Base-by-base conservation (phyloP, 2,888 invertebrate genomes). In the Barypeithes pellucidus region DNA sequence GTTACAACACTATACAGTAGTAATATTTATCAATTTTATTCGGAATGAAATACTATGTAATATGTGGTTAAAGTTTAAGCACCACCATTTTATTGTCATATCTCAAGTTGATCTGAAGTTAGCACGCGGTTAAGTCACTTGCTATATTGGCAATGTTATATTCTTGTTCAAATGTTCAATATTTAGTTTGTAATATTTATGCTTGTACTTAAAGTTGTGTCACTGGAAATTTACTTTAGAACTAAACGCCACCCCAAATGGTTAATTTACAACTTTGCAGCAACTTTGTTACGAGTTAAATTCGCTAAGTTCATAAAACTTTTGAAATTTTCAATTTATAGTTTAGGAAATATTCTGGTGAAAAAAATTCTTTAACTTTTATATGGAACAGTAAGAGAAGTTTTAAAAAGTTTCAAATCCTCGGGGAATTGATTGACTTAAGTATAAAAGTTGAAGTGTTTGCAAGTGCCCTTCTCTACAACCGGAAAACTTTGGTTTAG, bases 361-460 rank as follows among this genome's bases (percentile, higher is more conserved):
- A 65, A 72, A 72, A 72, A 72, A 72, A 60, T 54, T 43, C 54
- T 45, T 9, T 59, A 67, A 65, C 36, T 76, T 76, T 75, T 76
- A 78, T 76, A 66, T 74, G 72, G 66, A 72, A 74, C 75, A 76
- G 75, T 77, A 72, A 75, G 71, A 73, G 75, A 66, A 76, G 71
- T 77, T 76, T 70, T 57, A 50, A 79, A 79, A 83, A 82, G 73
- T 82, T 81, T 78, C 69, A 80, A 83, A 82, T 82, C 83, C 80
- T 79, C 50, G 70, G 79, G 67, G 81, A 82, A 82, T 83, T 83
- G 83, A 84, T 84, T 83, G 83, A 81, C 80, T 81, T 81, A 76
- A 80, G 79, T 81, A 81, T 81, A 79, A 80, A 81, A 81, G 78
- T 81, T 80, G 80, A 81, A 82, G 82, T 82, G 80, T 81, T 82